Evolutionary conservation across 2,797 vertebrate genomes (phyloP).

Genomic region (Macropodus opercularis): DNA sequence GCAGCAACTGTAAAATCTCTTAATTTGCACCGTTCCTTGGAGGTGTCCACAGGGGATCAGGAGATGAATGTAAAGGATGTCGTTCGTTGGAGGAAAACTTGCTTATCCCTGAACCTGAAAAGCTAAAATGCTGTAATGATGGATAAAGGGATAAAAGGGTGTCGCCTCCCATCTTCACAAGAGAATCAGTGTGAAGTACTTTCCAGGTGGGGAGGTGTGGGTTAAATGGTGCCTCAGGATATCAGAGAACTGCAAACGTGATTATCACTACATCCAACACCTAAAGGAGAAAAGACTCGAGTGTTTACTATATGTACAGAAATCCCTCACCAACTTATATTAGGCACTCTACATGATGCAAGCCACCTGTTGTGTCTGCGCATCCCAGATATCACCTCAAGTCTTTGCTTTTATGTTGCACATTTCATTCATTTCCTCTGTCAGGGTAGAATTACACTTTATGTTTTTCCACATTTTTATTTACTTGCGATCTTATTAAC

Average conservation of each 20-base stretch:
- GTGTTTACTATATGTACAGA: conserved; percentile 54
- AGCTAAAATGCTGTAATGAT: conserved; percentile 25
- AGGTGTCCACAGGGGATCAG: not conserved
- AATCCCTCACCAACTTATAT: conserved; percentile 8
- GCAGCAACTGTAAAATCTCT: conserved; percentile 97
- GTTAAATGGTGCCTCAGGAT: conserved; percentile 18
- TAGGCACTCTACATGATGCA: conserved; percentile 23
- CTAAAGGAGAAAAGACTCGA: conserved; percentile 12
- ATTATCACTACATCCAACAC: conserved; percentile 31
- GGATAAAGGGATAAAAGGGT: conserved; percentile 30
- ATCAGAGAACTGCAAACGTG: conserved; percentile 18
- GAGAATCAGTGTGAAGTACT: not conserved
- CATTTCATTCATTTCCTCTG: not conserved
- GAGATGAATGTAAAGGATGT: conserved; percentile 4
- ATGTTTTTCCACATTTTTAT: conserved; percentile 1
- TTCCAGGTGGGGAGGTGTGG: not conserved
- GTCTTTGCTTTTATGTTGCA: conserved; percentile 11
- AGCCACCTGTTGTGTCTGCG: conserved; percentile 4
- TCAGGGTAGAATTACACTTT: not conserved
- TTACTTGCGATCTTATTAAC: conserved; percentile 18
- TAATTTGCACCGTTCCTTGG: conserved; percentile 69
- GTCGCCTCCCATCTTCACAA: conserved; percentile 20
- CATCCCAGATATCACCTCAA: conserved; percentile 30
- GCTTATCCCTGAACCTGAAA: conserved; percentile 20
- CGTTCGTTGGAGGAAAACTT: not conserved